Conservation (phyloP, 2,888 invertebrate genomes). For the Coelopa pilipes region DNA sequence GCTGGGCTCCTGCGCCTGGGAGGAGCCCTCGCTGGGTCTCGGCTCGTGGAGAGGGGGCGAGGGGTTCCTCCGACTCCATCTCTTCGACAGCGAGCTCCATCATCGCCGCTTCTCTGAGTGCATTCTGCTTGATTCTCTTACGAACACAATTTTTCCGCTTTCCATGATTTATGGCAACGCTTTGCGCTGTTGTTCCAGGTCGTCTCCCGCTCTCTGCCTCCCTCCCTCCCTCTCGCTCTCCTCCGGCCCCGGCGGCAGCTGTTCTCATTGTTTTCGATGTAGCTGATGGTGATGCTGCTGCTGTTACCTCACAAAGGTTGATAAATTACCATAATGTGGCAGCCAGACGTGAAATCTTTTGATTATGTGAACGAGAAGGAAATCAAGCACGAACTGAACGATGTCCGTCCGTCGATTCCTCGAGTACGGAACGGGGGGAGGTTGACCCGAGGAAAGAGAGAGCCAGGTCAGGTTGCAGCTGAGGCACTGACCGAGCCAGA, state of each 20-base stretch:
- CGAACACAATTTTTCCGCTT: neutral
- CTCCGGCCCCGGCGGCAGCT: neutral
- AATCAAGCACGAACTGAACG: slow-evolving; percentile 19
- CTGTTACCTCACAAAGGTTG: slow-evolving; percentile 36
- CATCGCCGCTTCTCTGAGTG: slow-evolving; percentile 1
- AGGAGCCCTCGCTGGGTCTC: too few relatives aligned
- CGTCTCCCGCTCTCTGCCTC: too few relatives aligned
- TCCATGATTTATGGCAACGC: slow-evolving; percentile 11
- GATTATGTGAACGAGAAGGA: slow-evolving; percentile 49
- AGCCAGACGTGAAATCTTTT: slow-evolving; percentile 59
- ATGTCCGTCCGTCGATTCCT: neutral
- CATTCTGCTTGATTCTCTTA: neutral
- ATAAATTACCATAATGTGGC: slow-evolving; percentile 58
- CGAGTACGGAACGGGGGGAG: too few relatives aligned
- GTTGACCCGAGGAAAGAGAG: too few relatives aligned
- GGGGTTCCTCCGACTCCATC: too few relatives aligned
- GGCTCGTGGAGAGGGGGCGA: too few relatives aligned
- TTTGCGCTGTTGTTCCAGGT: neutral
- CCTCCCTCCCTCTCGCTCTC: too few relatives aligned
- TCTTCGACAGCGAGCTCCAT: neutral
- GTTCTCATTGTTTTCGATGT: slow-evolving; percentile 1
- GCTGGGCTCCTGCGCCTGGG: too few relatives aligned
- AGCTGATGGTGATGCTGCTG: neutral
- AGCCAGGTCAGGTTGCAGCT: too few relatives aligned
- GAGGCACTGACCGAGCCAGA: too few relatives aligned